These are phyloP conservation scores for Sceliomorpha sp. DNA, from an alignment of 2,888 invertebrate species.

Conservation along the genomic window DNA sequence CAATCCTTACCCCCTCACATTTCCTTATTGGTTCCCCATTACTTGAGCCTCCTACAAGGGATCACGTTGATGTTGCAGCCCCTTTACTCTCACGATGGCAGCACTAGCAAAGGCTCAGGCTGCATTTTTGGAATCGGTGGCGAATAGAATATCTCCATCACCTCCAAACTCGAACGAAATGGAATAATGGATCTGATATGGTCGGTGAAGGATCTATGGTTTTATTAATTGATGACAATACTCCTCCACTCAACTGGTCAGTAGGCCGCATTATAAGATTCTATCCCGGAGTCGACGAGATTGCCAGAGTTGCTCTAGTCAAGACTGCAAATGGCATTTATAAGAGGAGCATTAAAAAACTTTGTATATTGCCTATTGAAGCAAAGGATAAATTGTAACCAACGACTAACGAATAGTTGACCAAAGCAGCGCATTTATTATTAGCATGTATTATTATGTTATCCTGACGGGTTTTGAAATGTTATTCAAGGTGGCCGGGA, in stretches of 20 bases:
- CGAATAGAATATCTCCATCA: slow-evolving; percentile 11
- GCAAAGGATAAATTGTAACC: background rate
- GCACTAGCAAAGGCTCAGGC: slow-evolving; percentile 5
- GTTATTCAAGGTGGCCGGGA: slow-evolving; percentile 13
- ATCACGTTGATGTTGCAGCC: slow-evolving; percentile 10
- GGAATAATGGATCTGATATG: background rate
- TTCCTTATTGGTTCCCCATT: slow-evolving; percentile 52
- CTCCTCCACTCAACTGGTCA: slow-evolving; percentile 2
- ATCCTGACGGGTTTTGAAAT: slow-evolving; percentile 1
- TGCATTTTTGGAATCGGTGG: slow-evolving; percentile 20
- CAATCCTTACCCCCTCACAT: slow-evolving; percentile 64
- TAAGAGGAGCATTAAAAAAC: slow-evolving; percentile 9
- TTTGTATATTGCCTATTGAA: slow-evolving; percentile 2
- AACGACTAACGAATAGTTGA: background rate
- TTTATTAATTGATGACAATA: slow-evolving; percentile 7
- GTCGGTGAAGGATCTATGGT: slow-evolving; percentile 10
- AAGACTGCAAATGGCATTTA: slow-evolving; percentile 9
- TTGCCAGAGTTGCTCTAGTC: slow-evolving; percentile 9
- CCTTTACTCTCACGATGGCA: slow-evolving; percentile 12
- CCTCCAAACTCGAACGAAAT: slow-evolving; percentile 7
- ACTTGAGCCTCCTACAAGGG: background rate
- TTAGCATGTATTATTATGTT: background rate
- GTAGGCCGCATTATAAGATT: background rate
- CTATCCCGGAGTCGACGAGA: background rate
- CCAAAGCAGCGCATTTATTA: background rate